Evolutionary conservation across 1,140 invertebrate species (phyloP), one percentile per base, ranked within the genome.

Genomic region (Eurytemora carolleeae): DNA sequence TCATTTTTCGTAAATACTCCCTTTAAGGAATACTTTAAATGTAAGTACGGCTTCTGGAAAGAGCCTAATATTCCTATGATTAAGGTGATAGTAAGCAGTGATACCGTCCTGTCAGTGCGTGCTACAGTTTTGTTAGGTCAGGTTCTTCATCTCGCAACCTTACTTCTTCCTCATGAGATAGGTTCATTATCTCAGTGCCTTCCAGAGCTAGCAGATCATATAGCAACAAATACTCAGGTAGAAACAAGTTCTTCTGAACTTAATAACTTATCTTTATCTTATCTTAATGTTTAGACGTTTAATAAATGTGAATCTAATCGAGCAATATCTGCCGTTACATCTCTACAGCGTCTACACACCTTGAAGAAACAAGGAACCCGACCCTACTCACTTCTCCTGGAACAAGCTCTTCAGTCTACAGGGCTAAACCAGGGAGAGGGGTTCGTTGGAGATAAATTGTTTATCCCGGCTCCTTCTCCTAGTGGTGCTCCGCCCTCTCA

Each of bases 51-150:
- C n/a, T n/a, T n/a, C n/a, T n/a, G n/a, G n/a, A n/a, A n/a, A n/a
- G n/a, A n/a, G n/a, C n/a, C n/a, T n/a, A n/a, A n/a, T n/a, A n/a
- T n/a, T n/a, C n/a, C n/a, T n/a, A n/a, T n/a, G 7, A 44, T 44
- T 12, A 86, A 94, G 75, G 90, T 93, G 2, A 87, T 94, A 66
- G 83, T 89, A 3, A 84, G 82, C 23, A 84, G 83, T 65, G 88
- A 91, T 69, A 84, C 84, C 3, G 83, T 87, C 68, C 82, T 95
- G 64, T 91, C 87, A 44, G 84, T 95, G 44, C 77, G 86, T 61
- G 86, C 90, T 22, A 92, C 90, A 1, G 82, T 96, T 58, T 72
- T 97, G 18, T 74, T 97, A 55, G 86, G 81, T 72, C 66, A 70
- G 66, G 67, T 95, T 25, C 71, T 94, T 59, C 85, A 92, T 72